Conservation (phyloP, 2,113 vertebrate species). For the Serilophus lunatus region DNA sequence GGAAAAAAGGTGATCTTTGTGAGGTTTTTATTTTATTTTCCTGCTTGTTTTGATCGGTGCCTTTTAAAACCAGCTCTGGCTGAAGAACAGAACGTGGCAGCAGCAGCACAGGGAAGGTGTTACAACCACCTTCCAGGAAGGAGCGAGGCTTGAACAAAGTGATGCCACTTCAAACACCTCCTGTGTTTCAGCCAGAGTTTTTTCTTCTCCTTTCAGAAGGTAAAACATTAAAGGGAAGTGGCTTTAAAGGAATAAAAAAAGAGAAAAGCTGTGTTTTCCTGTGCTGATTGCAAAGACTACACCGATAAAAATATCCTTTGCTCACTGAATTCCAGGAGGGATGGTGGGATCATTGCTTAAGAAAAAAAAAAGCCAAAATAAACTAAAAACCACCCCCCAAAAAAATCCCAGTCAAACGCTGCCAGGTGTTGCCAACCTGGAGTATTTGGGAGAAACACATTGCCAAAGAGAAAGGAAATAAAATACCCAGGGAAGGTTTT, state of each 20-base stretch:
- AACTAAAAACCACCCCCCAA: neutral
- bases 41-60: neutral
- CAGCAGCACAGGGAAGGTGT: neutral
- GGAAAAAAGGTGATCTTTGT: neutral
- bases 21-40: neutral
- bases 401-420: neutral
- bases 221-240: constrained; percentile 22
- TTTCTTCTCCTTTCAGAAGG: neutral
- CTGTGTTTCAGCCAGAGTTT: neutral
- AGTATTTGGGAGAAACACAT: rapidly evolving
- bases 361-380: neutral
- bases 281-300: neutral
- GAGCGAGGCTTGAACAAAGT: constrained; percentile 1
- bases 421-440: neutral
- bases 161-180: constrained; percentile 9
- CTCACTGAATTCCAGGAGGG: neutral
- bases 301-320: neutral
- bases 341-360: neutral
- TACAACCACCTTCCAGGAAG: neutral
- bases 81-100: neutral
- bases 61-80: neutral
- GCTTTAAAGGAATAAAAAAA: neutral
- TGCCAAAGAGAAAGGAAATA: too few relatives aligned
- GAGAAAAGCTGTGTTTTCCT: neutral
- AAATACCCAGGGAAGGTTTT: rapidly evolving